These are phyloP conservation scores for Syngnathus floridae DNA, from an alignment of 2,113 vertebrate species.

Conservation along the genomic window DNA sequence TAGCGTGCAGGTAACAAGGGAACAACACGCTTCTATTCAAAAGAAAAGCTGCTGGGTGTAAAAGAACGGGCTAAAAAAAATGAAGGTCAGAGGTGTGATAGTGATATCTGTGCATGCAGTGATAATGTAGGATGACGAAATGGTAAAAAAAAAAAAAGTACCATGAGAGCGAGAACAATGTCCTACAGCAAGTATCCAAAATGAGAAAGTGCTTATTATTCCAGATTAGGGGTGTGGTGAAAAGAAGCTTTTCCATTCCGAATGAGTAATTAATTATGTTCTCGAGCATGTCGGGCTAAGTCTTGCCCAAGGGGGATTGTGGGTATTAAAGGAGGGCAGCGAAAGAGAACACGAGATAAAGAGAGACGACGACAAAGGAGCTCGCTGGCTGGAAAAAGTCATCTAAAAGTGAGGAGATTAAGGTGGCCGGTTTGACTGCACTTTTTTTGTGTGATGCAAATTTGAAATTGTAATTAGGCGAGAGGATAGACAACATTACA, in stretches of 20 bases:
- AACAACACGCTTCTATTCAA: not conserved
- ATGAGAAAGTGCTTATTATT: conserved; percentile 55
- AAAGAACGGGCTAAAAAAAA: not conserved
- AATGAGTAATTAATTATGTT: conserved; percentile 67
- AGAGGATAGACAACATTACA: conserved; percentile 20
- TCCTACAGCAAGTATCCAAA: conserved; percentile 16
- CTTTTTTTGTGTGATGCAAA: conserved; percentile 31
- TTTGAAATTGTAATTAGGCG: conserved; percentile 17
- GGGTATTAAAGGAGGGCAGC: conserved; percentile 55
- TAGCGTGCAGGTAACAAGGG: not conserved
- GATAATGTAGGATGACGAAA: not conserved
- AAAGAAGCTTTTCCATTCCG: conserved; percentile 62
- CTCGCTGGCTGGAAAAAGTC: conserved; percentile 41
- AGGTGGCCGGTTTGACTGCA: conserved; percentile 7
- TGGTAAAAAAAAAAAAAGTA: not conserved
- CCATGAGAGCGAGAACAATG: not conserved
- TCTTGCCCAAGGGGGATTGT: conserved; percentile 54
- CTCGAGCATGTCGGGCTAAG: conserved; percentile 55
- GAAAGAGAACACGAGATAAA: conserved; percentile 9
- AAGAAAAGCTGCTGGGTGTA: not conserved
- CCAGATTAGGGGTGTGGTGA: conserved; percentile 46
- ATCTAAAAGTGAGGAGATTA: conserved; percentile 30
- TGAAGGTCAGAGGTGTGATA: conserved; percentile 1
- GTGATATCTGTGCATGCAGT: not conserved
- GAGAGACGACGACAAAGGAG: conserved; percentile 33